Evolutionary conservation across 1,140 invertebrate genomes (phyloP), one percentile per base, ranked within the genome.

Genomic region (Zaprionus camerounensis): DNA sequence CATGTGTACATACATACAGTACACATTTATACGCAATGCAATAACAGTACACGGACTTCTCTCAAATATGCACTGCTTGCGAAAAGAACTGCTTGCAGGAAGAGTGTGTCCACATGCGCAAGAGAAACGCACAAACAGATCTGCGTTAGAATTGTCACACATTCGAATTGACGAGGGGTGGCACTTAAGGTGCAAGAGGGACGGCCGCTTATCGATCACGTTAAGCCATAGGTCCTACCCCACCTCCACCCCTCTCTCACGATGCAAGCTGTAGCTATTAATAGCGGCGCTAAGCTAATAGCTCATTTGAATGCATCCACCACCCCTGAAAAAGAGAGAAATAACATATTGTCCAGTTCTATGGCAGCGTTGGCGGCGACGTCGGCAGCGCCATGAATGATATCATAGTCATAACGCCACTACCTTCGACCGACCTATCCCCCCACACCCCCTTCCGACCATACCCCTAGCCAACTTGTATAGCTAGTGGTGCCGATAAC

Each of bases 371-470:
- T 69, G 64, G 46, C 65, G 70, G 66, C 57, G 46, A 20, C 46
- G 20, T 20, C 44, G 59, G 64, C 68, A 73, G 66, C 69, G 83
- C 66, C 67, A 67, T 75, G 73, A 87, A 87, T 87, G 85, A 88
- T 88, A 88, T 88, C 84, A 87, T 87, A 78, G 77, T 76, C 61
- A 71, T 71, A 72, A 72, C 46, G 61, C 69, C 62, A 61, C 56
- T 59, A 36, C 49, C 57, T 26, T 51, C 36, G 66, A 38, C 41
- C 41, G n/a, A 46, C 41, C 41, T 46, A 28, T 24, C 34, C 51
- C 44, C 13, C 26, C 15, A 36, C 58, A 13, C 5, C 56, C 20
- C 6, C 12, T 55, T n/a, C 61, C 31, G 9, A 34, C 9, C 28
- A 9, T 31, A 9, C 28, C 44, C 41, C 44, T n/a, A 34, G 36